phyloP scores from a whole-genome alignment of 2,888 invertebrate species.

The Lysandra bellargus region DNA sequence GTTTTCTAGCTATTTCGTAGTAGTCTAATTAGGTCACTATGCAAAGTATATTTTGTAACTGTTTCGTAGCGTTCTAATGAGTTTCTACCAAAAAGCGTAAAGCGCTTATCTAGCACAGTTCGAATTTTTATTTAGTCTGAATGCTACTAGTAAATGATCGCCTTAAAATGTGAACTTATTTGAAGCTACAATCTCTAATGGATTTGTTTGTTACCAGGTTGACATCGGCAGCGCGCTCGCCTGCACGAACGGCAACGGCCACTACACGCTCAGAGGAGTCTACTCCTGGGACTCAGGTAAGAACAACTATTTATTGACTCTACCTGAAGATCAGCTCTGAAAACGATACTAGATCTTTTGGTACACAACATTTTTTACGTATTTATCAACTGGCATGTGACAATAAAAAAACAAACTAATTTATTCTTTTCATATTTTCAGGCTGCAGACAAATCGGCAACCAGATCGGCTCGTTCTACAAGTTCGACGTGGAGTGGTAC shows the following conservation, averaged over 20 bases:
- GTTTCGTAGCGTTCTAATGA: too few relatives aligned
- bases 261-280: conserved; percentile 86
- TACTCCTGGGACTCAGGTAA: conserved; percentile 88
- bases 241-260: conserved; percentile 85
- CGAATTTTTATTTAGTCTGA: too few relatives aligned
- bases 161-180: too few relatives aligned
- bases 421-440: conserved; percentile 44
- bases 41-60: background rate
- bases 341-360: background rate
- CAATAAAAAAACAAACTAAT: background rate
- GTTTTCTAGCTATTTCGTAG: background rate
- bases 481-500: conserved; percentile 82
- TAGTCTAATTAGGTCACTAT: too few relatives aligned
- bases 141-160: too few relatives aligned
- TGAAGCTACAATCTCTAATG: background rate
- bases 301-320: background rate
- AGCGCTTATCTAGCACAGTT: too few relatives aligned
- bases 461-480: conserved; percentile 81
- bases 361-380: background rate
- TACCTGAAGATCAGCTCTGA: background rate
- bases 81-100: too few relatives aligned
- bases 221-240: conserved; percentile 91
- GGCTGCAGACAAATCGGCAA: conserved; percentile 79
- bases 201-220: conserved; percentile 53
- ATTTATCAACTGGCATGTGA: background rate